Percentiles rank a stretch among this genome's conserved stretches.
Evolutionary conservation across 2,113 vertebrate species (phyloP).

Genomic region (Eptesicus fuscus): DNA sequence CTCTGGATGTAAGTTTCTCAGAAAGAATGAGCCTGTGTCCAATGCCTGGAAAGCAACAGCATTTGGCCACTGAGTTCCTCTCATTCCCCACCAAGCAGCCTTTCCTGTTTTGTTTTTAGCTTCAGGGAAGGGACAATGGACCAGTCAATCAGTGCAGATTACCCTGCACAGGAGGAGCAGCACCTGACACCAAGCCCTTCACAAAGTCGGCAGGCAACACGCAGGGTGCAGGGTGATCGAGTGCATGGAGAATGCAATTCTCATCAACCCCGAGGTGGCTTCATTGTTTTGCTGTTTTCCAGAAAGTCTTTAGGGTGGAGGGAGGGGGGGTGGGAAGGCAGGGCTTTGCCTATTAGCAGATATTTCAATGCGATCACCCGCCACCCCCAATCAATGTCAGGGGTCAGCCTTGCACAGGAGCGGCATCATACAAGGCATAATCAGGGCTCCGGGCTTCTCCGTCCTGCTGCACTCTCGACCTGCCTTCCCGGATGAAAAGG

Average conservation of each 20-base stretch:
- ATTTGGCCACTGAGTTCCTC: conserved; percentile 39
- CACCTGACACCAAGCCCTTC: conserved; percentile 39
- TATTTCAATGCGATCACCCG: conserved; percentile 32
- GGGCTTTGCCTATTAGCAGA: conserved; percentile 43
- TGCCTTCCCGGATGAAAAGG: neutral
- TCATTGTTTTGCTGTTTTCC: conserved; percentile 54
- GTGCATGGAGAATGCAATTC: conserved; percentile 47
- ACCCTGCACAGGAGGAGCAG: neutral
- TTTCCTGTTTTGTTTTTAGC: conserved; percentile 57
- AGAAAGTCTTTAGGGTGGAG: conserved; percentile 31
- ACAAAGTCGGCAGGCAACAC: neutral
- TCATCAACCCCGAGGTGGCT: neutral
- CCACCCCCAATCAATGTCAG: neutral
- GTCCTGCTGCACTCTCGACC: neutral
- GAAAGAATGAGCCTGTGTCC: conserved; percentile 43
- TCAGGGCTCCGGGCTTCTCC: neutral
- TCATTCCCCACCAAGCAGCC: neutral
- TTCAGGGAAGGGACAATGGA: conserved; percentile 39
- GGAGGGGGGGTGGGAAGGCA: conserved; percentile 15
- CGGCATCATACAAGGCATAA: neutral
- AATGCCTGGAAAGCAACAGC: neutral
- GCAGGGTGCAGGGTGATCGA: neutral
- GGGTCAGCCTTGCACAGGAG: conserved; percentile 46
- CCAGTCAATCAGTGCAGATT: conserved; percentile 48
- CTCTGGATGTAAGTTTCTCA: conserved; percentile 43